Conservation (phyloP, 2,113 vertebrate genomes). For the Chloroceryle aenea region DNA sequence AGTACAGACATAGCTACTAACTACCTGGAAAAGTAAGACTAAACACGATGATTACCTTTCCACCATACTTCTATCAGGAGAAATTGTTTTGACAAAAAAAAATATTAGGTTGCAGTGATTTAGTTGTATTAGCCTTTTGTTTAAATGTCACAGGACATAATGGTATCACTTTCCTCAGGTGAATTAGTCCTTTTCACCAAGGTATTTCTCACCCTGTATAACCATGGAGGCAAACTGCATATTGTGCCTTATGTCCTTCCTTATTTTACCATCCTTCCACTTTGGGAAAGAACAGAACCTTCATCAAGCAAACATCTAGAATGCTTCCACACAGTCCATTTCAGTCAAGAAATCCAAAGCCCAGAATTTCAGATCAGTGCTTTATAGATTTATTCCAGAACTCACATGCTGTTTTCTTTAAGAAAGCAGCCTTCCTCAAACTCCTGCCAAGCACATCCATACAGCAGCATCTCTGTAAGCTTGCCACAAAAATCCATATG, state of each 20-base stretch:
- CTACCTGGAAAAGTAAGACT: background rate
- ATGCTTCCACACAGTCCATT: background rate
- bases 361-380: background rate
- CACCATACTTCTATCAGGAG: background rate
- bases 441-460: background rate
- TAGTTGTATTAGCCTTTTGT: background rate
- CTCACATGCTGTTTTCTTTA: background rate
- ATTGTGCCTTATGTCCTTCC: background rate
- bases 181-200: background rate
- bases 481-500: background rate
- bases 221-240: background rate
- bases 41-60: background rate
- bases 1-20: background rate
- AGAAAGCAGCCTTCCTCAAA: background rate
- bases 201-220: background rate
- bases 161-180: background rate
- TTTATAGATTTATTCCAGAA: background rate
- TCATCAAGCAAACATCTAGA: background rate
- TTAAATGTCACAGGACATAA: background rate
- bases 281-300: background rate
- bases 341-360: background rate
- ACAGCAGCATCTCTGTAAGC: background rate
- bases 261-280: too few species aligned
- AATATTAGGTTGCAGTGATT: background rate
- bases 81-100: background rate